These are phyloP conservation scores for Odocoileus virginianus DNA, from an alignment of 2,113 vertebrate genomes.

Conservation along the genomic window DNA sequence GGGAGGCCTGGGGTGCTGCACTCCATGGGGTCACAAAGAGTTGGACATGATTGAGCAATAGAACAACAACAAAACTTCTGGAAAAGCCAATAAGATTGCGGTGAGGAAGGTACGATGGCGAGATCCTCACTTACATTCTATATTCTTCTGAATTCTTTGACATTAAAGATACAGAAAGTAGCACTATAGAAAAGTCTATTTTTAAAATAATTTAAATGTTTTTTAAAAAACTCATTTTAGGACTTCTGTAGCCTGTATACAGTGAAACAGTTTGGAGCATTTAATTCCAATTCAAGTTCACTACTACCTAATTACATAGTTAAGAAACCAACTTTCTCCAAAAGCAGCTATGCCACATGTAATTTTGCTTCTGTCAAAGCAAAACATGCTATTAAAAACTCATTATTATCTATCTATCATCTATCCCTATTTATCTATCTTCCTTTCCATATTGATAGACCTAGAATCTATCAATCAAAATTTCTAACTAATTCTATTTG, in stretches of 20 bases:
- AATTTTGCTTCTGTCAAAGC: background rate
- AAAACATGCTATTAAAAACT: background rate
- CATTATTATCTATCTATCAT: background rate
- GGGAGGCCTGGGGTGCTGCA: background rate
- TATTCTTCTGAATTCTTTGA: background rate
- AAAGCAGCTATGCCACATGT: background rate
- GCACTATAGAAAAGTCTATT: background rate
- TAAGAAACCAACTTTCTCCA: background rate
- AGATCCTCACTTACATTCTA: background rate
- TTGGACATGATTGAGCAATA: background rate
- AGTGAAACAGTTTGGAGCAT: background rate
- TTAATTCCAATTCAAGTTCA: conserved; percentile 1
- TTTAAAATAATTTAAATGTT: background rate
- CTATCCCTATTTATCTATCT: background rate
- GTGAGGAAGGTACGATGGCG: accelerated
- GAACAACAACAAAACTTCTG: background rate
- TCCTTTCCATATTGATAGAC: background rate
- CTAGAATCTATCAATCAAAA: background rate
- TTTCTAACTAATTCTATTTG: background rate
- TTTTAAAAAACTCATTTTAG: background rate
- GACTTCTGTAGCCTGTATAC: background rate
- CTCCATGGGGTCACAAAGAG: background rate
- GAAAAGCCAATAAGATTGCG: background rate
- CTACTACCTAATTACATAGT: background rate
- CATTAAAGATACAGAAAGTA: background rate